Conservation (phyloP, 30 jellyfish, hydroid and myxozoan species). For the Aurelia sp. region DNA sequence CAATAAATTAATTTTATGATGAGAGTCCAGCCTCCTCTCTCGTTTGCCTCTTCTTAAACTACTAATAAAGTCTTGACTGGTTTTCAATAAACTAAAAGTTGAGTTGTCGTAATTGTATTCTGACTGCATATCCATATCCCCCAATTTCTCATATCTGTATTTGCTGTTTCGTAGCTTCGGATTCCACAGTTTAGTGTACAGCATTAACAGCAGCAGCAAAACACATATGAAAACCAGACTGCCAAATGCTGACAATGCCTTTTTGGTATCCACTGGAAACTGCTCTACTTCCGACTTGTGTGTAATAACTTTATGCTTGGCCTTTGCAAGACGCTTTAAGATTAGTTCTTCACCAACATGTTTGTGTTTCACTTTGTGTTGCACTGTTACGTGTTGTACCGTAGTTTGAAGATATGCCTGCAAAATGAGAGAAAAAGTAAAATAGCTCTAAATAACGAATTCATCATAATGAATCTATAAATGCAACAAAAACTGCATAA, state of each 20-base stretch:
- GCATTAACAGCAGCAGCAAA: conserved; percentile 33
- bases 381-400: background rate
- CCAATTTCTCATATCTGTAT: conserved; percentile 10
- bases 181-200: conserved; percentile 72
- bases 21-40: conserved; percentile 45
- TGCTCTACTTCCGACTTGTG: conserved; percentile 14
- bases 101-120: conserved; percentile 21
- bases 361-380: background rate
- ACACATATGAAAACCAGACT: conserved; percentile 74
- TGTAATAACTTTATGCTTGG: conserved; percentile 27
- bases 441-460: too few species aligned
- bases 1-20: conserved; percentile 41
- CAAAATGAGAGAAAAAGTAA: background rate
- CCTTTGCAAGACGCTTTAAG: conserved; percentile 62
- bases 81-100: conserved; percentile 69
- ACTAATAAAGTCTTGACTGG: conserved; percentile 76
- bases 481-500: too few species aligned
- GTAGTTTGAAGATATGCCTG: conserved; percentile 55
- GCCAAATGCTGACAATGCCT: conserved; percentile 77
- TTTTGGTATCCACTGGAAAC: conserved; percentile 56
- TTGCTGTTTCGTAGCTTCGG: conserved; percentile 5
- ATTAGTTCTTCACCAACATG: conserved; percentile 64
- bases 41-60: conserved; percentile 51
- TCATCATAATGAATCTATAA: too few species aligned
- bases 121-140: conserved; percentile 24